Base-by-base conservation (phyloP, 2,113 vertebrate species). In the Chlamydotis undulata region DNA sequence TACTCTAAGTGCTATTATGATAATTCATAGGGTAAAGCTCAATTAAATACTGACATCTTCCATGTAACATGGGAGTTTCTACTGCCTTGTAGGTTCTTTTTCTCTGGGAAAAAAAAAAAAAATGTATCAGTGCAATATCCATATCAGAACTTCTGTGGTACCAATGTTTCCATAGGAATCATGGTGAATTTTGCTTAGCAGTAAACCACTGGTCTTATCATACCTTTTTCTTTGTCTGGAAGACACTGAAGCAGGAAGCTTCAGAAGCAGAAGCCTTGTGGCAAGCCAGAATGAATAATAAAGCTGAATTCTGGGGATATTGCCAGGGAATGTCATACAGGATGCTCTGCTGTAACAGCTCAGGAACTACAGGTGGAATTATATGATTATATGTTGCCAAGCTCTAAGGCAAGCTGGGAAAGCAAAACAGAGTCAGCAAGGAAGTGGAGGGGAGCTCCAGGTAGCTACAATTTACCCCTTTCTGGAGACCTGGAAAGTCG, bases 261-360 rank as follows among this genome's bases (percentile, higher is more conserved):
- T 82, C 87, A 81, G 83, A 92, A 96, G 37, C 76, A 96, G 88
- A 95, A 90, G 53, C 26, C 57, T 92, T 25, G 31, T 91, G 91
- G 92, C 77, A 92, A 93, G 80, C 50, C 86, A 89, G 80, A 87
- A 84, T 84, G 92, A 92, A 94, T 89, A 94, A 83, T 79, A 84
- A 96, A 84, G 57, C 92, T 91, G 69, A 75, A 84, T 95, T 93
- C 95, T 95, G 94, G 96, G 96, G 95, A 93, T 84, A 64, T 49
- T 96, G 92, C 92, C 92, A 96, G 56, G 49, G 49, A 95, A 81
- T 90, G 64, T 95, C 73, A 89, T 78, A 77, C 52, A 95, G 83
- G 53, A 94, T 78, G 24, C 83, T 93, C 53, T 84, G 89, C 83
- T 84, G 53, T 73, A 96, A 23, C 69, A 93, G 57, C 76, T 93